A percentile compares a stretch with the other conserved stretches of the same genome.
Conservation (phyloP, 2,888 invertebrate genomes). For the Chirona hameri region DNA sequence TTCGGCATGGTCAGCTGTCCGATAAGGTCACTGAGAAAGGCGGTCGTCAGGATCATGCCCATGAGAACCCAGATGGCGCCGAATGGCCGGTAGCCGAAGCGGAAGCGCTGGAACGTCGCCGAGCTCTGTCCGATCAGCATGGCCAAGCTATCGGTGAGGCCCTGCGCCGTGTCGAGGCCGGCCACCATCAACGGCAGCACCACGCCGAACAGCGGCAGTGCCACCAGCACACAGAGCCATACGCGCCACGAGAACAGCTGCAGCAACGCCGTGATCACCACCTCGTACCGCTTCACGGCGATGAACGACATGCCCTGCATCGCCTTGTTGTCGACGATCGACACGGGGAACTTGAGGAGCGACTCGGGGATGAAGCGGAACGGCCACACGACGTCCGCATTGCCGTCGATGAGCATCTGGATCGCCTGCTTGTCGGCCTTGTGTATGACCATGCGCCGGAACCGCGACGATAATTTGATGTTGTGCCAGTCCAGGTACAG, state of each 20-base stretch:
- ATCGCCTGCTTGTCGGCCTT: background rate
- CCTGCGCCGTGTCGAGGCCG: background rate
- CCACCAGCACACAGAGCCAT: background rate
- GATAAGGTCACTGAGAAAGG: background rate
- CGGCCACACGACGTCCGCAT: background rate
- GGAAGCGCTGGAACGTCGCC: background rate
- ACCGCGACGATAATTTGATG: background rate
- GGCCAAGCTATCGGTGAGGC: background rate
- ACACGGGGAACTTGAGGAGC: background rate
- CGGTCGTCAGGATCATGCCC: background rate
- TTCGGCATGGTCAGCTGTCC: background rate
- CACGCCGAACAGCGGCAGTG: background rate
- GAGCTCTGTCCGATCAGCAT: background rate
- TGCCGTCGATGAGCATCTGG: background rate
- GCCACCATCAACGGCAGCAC: background rate
- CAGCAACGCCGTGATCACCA: background rate
- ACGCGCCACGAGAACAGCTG: background rate
- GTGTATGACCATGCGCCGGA: background rate
- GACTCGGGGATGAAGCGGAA: background rate
- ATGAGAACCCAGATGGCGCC: background rate
- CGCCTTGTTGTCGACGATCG: background rate
- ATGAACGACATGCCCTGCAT: background rate
- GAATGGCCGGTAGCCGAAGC: background rate
- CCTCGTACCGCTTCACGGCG: background rate
- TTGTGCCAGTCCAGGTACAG: background rate